Evolutionary conservation across 2,888 invertebrate species (phyloP).

Genomic region (Zaprionus bogoriensis): DNA sequence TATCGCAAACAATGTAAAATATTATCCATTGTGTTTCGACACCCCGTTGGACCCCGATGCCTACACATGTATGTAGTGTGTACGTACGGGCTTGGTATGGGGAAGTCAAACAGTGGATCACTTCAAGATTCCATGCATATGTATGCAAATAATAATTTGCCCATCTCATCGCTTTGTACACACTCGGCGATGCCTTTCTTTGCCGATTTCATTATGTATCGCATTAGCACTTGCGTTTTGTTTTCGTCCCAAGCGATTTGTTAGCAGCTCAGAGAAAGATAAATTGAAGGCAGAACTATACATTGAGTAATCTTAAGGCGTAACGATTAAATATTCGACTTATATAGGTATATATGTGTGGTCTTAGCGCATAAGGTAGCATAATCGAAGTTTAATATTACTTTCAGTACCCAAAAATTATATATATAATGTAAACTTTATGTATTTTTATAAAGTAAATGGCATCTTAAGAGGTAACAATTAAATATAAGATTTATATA

Average conservation of each 20-base stretch:
- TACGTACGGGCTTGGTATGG: conserved; percentile 16
- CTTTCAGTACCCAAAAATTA: too few relatives aligned
- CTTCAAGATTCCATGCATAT: background rate
- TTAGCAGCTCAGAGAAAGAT: conserved; percentile 6
- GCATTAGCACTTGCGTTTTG: conserved; percentile 43
- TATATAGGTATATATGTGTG: too few relatives aligned
- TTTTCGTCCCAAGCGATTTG: conserved; percentile 23
- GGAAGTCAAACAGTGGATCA: conserved; percentile 34
- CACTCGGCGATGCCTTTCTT: conserved; percentile 49
- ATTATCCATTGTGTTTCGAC: conserved; percentile 44
- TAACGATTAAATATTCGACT: too few relatives aligned
- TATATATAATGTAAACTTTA: too few relatives aligned
- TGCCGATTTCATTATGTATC: conserved; percentile 37
- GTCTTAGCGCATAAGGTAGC: too few relatives aligned
- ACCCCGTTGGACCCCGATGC: background rate
- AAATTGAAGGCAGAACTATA: background rate
- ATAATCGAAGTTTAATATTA: too few relatives aligned
- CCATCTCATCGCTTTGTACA: conserved; percentile 28
- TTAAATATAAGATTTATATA: too few relatives aligned
- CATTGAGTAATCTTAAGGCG: too few relatives aligned
- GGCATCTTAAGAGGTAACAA: too few relatives aligned
- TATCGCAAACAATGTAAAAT: conserved; percentile 57
- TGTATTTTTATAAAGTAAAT: too few relatives aligned
- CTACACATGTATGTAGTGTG: conserved; percentile 42
- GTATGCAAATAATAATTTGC: conserved; percentile 23